These are phyloP conservation scores for Mylabris sibirica DNA, from an alignment of 2,888 invertebrate species.

Conservation along the genomic window DNA sequence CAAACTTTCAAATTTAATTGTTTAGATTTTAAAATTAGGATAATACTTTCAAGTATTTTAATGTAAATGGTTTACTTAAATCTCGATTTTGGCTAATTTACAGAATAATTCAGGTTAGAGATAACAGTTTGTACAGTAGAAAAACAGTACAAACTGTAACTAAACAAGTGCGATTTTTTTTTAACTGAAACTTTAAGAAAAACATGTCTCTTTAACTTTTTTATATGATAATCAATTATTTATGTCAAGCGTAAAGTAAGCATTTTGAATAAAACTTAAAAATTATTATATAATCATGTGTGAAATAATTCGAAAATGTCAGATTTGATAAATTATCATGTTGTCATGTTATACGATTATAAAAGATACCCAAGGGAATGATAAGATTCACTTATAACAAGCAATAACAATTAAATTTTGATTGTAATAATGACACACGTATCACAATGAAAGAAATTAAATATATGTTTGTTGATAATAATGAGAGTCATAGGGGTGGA, in stretches of 20 bases:
- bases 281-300: not conserved
- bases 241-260: not conserved
- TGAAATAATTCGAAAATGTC: not conserved
- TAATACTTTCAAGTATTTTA: conserved; percentile 9
- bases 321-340: conserved; percentile 21
- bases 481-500: conserved; percentile 20
- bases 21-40: not conserved
- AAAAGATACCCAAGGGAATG: not conserved
- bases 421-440: not conserved
- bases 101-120: not conserved
- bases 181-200: conserved; percentile 28
- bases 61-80: not conserved
- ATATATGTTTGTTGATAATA: not conserved
- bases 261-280: not conserved
- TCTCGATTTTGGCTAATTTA: conserved; percentile 7
- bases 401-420: conserved; percentile 6
- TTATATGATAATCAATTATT: not conserved
- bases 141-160: not conserved
- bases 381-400: not conserved
- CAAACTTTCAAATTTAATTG: conserved; percentile 11
- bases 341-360: conserved; percentile 12
- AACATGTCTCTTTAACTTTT: not conserved
- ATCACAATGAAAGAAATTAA: not conserved
- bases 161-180: conserved; percentile 19
- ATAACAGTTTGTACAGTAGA: not conserved